A percentile compares a stretch with the other conserved stretches of the same genome.
These are phyloP conservation scores for Lycodopsis pacificus DNA, from an alignment of 2,797 vertebrate genomes.

Conservation along the genomic window DNA sequence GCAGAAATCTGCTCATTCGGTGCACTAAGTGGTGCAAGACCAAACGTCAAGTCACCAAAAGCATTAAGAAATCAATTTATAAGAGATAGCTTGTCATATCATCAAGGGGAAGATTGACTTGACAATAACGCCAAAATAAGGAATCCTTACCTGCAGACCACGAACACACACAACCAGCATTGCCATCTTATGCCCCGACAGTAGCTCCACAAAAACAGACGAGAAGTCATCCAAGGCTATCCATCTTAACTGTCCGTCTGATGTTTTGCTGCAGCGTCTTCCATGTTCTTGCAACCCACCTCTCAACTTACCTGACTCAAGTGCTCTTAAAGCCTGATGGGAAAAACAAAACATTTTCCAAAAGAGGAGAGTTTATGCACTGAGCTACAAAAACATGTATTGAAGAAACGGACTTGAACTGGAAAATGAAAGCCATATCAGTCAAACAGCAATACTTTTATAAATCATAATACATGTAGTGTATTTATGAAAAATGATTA, in stretches of 20 bases:
- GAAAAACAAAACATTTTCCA: neutral
- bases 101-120: neutral
- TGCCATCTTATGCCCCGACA: too few relatives aligned
- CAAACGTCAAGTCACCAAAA: neutral
- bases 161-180: neutral
- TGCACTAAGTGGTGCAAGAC: neutral
- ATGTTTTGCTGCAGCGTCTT: neutral
- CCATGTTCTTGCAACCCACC: neutral
- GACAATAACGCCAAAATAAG: neutral
- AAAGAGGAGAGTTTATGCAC: too few relatives aligned
- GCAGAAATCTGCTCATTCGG: neutral
- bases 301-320: slow-evolving; percentile 16
- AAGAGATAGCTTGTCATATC: neutral
- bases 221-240: neutral
- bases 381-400: too few relatives aligned
- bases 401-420: neutral
- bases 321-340: slow-evolving; percentile 30
- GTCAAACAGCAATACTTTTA: neutral
- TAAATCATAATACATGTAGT: too few relatives aligned
- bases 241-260: neutral
- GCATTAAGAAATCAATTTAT: neutral
- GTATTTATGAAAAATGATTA: too few relatives aligned
- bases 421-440: neutral
- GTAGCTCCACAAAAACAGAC: neutral
- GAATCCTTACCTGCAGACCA: neutral